These are phyloP conservation scores for Hemichromis elongatus DNA, from an alignment of 2,113 vertebrate species.

Conservation along the genomic window DNA sequence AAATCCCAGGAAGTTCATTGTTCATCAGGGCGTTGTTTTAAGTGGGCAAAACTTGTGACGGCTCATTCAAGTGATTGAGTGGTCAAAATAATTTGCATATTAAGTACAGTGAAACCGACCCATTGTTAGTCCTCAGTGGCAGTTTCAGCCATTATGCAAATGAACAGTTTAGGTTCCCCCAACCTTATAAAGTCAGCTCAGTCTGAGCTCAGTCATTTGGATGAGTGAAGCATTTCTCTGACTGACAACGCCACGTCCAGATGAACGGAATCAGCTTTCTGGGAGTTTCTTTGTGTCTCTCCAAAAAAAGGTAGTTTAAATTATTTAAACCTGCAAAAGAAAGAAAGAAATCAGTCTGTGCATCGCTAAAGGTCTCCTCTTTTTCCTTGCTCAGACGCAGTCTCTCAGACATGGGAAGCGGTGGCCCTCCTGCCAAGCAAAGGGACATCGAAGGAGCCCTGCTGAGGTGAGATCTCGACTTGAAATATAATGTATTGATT, in stretches of 20 bases:
- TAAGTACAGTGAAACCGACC: neutral
- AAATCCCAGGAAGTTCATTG: neutral
- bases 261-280: neutral
- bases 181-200: too few species aligned
- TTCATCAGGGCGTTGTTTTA: neutral
- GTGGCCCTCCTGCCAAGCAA: slow-evolving; percentile 97
- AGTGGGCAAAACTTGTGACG: fast-evolving
- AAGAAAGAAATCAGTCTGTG: neutral
- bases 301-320: neutral
- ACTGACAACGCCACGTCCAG: neutral
- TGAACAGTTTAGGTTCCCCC: neutral
- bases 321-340: neutral
- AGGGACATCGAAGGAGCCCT: slow-evolving; percentile 95
- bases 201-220: neutral
- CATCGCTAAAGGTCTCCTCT: neutral
- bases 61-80: neutral
- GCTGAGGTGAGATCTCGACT: slow-evolving; percentile 77
- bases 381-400: slow-evolving; percentile 80
- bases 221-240: neutral
- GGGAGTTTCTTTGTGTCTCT: neutral
- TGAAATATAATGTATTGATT: neutral
- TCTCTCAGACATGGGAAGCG: slow-evolving; percentile 86
- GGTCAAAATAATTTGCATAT: too few species aligned
- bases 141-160: neutral
- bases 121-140: neutral